These are phyloP conservation scores for Rhinoderma darwinii DNA, from an alignment of 2,113 vertebrate species.

Conservation along the genomic window DNA sequence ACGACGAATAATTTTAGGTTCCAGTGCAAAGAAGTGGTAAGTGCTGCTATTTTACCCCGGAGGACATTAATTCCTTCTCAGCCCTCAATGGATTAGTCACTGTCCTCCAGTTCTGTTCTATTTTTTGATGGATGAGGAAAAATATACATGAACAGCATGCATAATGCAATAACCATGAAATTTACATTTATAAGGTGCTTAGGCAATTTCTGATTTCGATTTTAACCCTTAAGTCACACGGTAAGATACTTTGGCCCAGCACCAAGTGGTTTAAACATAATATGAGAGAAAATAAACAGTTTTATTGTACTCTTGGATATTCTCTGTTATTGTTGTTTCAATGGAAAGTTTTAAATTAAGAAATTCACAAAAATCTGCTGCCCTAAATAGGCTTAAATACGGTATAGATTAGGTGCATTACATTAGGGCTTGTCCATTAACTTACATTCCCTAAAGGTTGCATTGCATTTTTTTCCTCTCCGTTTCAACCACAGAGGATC, in stretches of 20 bases:
- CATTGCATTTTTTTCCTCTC: constrained; percentile 74
- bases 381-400: constrained; percentile 46
- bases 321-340: background rate
- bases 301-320: background rate
- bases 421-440: constrained; percentile 69
- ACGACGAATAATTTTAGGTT: constrained; percentile 35
- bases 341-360: constrained; percentile 10
- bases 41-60: constrained; percentile 54
- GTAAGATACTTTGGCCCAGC: background rate
- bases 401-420: constrained; percentile 68
- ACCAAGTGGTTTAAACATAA: background rate
- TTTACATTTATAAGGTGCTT: constrained; percentile 60
- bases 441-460: constrained; percentile 69
- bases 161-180: constrained; percentile 60
- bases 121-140: constrained; percentile 58
- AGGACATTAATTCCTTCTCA: constrained; percentile 54
- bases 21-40: constrained; percentile 59
- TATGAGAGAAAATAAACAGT: background rate
- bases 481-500: constrained; percentile 77
- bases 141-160: constrained; percentile 59
- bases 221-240: constrained; percentile 41
- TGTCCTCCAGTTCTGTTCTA: constrained; percentile 58
- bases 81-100: constrained; percentile 55
- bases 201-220: constrained; percentile 53
- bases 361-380: background rate